phyloP scores from a whole-genome alignment of 2,888 invertebrate species.

The Exephanes ischioxanthus region DNA sequence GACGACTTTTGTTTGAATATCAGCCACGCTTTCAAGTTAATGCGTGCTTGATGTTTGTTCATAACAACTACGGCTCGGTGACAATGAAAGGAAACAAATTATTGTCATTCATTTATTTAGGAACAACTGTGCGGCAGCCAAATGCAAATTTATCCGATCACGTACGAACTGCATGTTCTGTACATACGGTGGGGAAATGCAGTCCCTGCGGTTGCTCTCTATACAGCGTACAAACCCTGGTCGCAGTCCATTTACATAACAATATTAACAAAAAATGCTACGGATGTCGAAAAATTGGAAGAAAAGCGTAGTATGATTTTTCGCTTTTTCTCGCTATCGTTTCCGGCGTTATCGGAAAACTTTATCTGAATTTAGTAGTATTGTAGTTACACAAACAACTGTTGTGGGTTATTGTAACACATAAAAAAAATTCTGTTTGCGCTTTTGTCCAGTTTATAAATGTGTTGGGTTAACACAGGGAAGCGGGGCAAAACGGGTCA shows the following conservation, averaged over 20 bases:
- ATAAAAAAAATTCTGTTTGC: too few species aligned
- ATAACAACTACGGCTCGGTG: background rate
- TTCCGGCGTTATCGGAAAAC: too few species aligned
- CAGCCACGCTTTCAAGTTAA: background rate
- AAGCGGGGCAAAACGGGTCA: too few species aligned
- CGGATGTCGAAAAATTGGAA: background rate
- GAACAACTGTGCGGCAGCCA: background rate
- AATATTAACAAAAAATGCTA: background rate
- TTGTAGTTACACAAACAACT: too few species aligned
- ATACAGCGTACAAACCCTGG: background rate
- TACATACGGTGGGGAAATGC: background rate
- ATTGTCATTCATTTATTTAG: background rate
- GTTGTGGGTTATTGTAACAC: too few species aligned
- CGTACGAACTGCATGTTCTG: background rate
- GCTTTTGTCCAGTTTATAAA: too few species aligned
- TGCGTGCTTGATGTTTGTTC: background rate
- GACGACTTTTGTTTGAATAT: background rate
- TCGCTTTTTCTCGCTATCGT: background rate
- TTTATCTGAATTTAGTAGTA: too few species aligned
- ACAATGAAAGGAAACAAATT: background rate
- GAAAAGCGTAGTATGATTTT: background rate
- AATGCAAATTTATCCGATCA: background rate
- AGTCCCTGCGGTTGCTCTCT: background rate
- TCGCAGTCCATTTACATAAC: background rate
- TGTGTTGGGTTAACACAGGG: too few species aligned